A percentile compares a stretch with the other conserved stretches of the same genome.
These are phyloP conservation scores for Hemitrygon akajei DNA, from an alignment of 2,797 vertebrate genomes.

Conservation along the genomic window DNA sequence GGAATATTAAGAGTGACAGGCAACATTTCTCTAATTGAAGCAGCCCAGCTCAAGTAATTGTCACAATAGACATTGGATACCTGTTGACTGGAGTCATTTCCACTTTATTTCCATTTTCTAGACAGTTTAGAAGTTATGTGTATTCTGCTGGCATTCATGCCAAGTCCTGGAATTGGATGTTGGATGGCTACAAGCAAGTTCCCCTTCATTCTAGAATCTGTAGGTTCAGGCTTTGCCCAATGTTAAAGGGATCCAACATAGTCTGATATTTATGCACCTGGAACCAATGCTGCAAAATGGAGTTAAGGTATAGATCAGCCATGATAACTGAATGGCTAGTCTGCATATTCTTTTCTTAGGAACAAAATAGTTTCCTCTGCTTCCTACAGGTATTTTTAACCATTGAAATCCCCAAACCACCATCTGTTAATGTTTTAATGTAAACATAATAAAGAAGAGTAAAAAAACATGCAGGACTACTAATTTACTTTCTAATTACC, in stretches of 20 bases:
- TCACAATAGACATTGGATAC: not conserved
- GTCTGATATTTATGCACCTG: not conserved
- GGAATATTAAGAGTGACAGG: not conserved
- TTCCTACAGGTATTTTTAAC: not conserved
- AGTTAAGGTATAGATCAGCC: not conserved
- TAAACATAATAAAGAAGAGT: not conserved
- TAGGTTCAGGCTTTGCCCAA: not conserved
- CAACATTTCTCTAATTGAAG: not conserved
- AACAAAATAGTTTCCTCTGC: not conserved
- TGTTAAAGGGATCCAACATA: not conserved
- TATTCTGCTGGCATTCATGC: not conserved
- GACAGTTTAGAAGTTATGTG: too few relatives aligned
- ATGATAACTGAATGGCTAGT: not conserved
- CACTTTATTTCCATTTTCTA: not conserved
- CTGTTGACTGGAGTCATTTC: not conserved
- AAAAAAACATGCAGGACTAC: not conserved
- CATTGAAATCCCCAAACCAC: too few relatives aligned
- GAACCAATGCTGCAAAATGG: not conserved
- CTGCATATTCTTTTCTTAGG: not conserved
- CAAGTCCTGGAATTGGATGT: not conserved
- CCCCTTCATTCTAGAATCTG: not conserved
- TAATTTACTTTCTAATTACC: not conserved
- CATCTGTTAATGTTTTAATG: not conserved
- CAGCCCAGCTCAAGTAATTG: not conserved
- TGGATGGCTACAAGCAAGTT: not conserved